Conservation (phyloP, 2,797 vertebrate species). For the Myripristis jacobus region DNA sequence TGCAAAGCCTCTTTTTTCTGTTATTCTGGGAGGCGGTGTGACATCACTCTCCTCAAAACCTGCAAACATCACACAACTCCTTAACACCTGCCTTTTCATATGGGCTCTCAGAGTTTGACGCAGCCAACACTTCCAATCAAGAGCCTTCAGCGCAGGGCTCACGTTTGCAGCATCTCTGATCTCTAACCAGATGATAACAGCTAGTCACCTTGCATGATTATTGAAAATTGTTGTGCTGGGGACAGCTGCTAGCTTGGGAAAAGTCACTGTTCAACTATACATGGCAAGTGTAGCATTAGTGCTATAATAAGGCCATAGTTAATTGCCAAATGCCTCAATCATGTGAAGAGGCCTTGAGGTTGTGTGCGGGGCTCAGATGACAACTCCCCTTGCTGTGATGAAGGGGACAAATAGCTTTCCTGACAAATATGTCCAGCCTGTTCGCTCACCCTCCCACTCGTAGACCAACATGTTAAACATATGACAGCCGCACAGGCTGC, state of each 20-base stretch:
- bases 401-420: slow-evolving; percentile 48
- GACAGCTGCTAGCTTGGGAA: slow-evolving; percentile 9
- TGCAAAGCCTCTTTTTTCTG: background rate
- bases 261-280: slow-evolving; percentile 21
- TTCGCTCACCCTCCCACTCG: slow-evolving; percentile 54
- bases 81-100: background rate
- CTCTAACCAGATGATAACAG: background rate
- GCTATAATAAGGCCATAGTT: slow-evolving; percentile 43
- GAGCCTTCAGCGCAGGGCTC: background rate
- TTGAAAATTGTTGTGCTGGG: background rate
- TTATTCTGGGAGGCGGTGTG: background rate
- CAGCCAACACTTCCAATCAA: background rate
- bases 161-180: too few relatives aligned
- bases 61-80: background rate
- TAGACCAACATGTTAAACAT: slow-evolving; percentile 12
- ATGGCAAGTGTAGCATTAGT: background rate
- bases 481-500: slow-evolving; percentile 19
- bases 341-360: slow-evolving; percentile 54
- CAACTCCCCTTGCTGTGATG: slow-evolving; percentile 31
- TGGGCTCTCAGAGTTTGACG: background rate
- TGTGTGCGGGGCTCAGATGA: slow-evolving; percentile 44
- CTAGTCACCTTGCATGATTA: background rate
- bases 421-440: slow-evolving; percentile 59
- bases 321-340: slow-evolving; percentile 39
- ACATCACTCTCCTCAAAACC: background rate